Conservation (phyloP, 2,113 vertebrate genomes). For the Chionodraco myersi region DNA sequence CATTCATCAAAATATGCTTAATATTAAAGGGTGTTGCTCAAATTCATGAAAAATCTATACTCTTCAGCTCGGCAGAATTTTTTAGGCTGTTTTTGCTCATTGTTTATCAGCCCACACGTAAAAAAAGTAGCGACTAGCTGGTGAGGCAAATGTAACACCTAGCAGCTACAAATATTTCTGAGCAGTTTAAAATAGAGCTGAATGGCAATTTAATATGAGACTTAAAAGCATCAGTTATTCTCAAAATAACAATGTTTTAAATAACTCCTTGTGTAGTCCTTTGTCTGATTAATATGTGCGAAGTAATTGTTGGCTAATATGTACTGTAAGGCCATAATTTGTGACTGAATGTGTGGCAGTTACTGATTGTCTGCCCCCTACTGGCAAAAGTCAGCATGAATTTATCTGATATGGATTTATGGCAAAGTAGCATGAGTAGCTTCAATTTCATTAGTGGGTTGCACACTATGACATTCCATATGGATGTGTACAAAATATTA, state of each 20-base stretch:
- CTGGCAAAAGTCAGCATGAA: background rate
- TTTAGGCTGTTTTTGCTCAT: background rate
- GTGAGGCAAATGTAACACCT: background rate
- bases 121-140: background rate
- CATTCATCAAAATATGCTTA: background rate
- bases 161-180: background rate
- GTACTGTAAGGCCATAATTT: background rate
- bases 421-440: background rate
- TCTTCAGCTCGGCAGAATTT: background rate
- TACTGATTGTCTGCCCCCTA: background rate
- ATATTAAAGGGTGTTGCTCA: background rate
- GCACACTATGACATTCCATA: background rate
- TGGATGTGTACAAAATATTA: conserved; percentile 6
- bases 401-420: background rate
- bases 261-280: background rate
- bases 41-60: background rate
- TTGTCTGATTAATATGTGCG: background rate
- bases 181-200: background rate
- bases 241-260: background rate
- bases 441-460: conserved; percentile 18
- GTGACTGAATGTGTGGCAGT: background rate
- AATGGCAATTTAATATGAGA: background rate
- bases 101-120: background rate
- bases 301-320: background rate
- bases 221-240: background rate